Percentiles rank a stretch among this genome's conserved stretches.
phyloP scores from a whole-genome alignment of 2,797 vertebrate species.

The Urosaurus nigricauda region DNA sequence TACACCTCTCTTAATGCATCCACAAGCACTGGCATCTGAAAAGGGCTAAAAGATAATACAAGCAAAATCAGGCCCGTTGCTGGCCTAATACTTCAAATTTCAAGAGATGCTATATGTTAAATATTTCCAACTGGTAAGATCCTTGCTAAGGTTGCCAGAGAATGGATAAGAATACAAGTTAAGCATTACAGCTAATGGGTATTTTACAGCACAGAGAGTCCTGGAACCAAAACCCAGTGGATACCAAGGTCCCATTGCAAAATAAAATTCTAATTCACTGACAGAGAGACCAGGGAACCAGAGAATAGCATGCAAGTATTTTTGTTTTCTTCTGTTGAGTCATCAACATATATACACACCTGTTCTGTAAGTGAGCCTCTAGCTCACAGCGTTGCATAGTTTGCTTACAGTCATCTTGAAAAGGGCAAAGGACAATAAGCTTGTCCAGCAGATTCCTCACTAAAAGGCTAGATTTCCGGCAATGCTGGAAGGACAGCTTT shows the following conservation, averaged over 20 bases:
- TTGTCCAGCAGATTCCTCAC: conserved; percentile 94
- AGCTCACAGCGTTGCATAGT: conserved; percentile 92
- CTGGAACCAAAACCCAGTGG: no score
- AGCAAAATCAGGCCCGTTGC: conserved; percentile 23
- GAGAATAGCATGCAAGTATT: background rate
- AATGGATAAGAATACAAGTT: background rate
- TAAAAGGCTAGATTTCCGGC: conserved; percentile 90
- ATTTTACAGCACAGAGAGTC: background rate
- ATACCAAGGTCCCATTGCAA: no score
- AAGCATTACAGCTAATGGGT: background rate
- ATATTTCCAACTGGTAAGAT: background rate
- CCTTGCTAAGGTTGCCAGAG: background rate
- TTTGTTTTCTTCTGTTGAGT: accelerated
- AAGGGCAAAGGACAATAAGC: conserved; percentile 87
- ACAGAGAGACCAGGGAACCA: background rate
- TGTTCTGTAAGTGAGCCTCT: conserved; percentile 92
- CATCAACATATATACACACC: conserved; percentile 73
- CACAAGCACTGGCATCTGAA: conserved; percentile 49
- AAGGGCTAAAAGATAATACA: background rate
- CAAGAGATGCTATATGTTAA: conserved; percentile 31
- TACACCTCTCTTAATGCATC: conserved; percentile 40
- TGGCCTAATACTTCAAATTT: conserved; percentile 32
- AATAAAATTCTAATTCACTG: background rate
- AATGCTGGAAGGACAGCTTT: conserved; percentile 88
- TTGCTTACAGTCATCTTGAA: conserved; percentile 84